phyloP scores from a whole-genome alignment of 2,888 invertebrate species.

The Drosophila borealis region DNA sequence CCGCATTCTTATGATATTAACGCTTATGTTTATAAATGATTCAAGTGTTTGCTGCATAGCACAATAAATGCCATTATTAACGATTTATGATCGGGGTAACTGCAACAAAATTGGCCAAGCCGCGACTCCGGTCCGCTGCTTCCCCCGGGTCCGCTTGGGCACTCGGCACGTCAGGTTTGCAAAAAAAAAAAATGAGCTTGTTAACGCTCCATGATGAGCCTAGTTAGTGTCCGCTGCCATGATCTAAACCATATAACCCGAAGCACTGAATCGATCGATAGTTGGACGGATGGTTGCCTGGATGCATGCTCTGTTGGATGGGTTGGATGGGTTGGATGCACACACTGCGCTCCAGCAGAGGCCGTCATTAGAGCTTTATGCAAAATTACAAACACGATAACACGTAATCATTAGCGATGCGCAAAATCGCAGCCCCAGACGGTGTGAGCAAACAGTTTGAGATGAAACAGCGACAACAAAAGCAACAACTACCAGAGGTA shows the following conservation, averaged over 20 bases:
- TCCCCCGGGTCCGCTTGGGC: constrained; percentile 32
- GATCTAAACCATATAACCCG: constrained; percentile 79
- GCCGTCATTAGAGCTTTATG: constrained; percentile 77
- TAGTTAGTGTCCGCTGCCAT: constrained; percentile 79
- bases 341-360: constrained; percentile 27
- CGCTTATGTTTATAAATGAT: not conserved
- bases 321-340: constrained; percentile 18
- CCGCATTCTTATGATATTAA: not conserved
- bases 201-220: constrained; percentile 82
- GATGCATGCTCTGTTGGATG: not conserved
- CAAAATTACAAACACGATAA: constrained; percentile 82
- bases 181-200: constrained; percentile 82
- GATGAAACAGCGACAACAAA: constrained; percentile 21
- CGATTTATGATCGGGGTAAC: constrained; percentile 50
- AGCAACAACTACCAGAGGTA: constrained; percentile 6
- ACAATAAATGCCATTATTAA: constrained; percentile 54
- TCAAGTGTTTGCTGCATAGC: constrained; percentile 23
- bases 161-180: constrained; percentile 72
- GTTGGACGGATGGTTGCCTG: constrained; percentile 36
- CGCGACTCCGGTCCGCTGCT: constrained; percentile 14
- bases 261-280: constrained; percentile 60
- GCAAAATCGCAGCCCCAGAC: constrained; percentile 32
- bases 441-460: constrained; percentile 74
- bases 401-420: constrained; percentile 80
- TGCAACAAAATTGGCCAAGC: constrained; percentile 36